These are phyloP conservation scores for Aradophagus sp. DNA, from an alignment of 1,140 invertebrate genomes.

Conservation along the genomic window DNA sequence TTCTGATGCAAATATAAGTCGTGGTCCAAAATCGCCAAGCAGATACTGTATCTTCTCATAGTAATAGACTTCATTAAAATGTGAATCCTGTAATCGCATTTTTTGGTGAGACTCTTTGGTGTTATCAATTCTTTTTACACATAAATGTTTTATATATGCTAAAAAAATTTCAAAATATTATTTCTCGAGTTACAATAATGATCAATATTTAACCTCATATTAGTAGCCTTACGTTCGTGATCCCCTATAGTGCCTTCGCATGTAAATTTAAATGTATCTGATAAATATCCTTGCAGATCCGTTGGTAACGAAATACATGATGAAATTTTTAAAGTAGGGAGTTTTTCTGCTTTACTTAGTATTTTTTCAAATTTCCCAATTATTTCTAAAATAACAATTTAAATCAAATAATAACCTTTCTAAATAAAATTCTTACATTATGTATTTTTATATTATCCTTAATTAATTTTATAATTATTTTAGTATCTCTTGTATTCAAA, in stretches of 20 bases:
- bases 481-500: no score
- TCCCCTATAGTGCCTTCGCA: slow-evolving; percentile 6
- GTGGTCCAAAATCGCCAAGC: slow-evolving; percentile 15
- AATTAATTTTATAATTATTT: no score
- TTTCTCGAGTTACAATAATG: not conserved
- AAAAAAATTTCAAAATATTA: not conserved
- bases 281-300: slow-evolving; percentile 9
- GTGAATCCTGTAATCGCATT: not conserved
- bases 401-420: no score
- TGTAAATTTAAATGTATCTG: slow-evolving; percentile 9
- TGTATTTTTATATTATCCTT: no score
- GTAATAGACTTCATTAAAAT: slow-evolving; percentile 15
- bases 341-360: slow-evolving; percentile 2
- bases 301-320: not conserved
- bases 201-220: not conserved
- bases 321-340: slow-evolving; percentile 1
- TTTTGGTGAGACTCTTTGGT: not conserved
- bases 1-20: slow-evolving; percentile 1
- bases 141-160: slow-evolving; percentile 3
- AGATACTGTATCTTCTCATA: not conserved
- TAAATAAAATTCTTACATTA: no score
- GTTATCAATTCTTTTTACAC: slow-evolving; percentile 2
- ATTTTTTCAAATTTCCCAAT: slow-evolving; percentile 7
- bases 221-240: not conserved
- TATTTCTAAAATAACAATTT: slow-evolving; percentile 12